Conservation (phyloP, 2,797 vertebrate species). For the Ptychadena robeensis region DNA sequence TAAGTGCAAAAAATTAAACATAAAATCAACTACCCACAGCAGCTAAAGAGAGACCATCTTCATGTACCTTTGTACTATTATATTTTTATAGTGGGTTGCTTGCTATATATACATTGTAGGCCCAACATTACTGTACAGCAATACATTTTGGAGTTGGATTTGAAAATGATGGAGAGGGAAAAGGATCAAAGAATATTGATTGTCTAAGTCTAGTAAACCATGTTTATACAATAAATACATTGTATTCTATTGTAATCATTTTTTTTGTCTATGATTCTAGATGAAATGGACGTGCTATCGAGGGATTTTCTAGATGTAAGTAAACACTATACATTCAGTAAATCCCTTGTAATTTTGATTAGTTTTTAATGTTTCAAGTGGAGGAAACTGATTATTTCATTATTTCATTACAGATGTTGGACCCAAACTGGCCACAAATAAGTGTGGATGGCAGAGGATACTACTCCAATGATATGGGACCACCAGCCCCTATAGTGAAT, state of each 20-base stretch:
- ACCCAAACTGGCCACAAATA: constrained; percentile 73
- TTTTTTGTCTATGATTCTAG: not conserved
- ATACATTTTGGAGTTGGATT: not conserved
- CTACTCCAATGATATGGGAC: constrained; percentile 80
- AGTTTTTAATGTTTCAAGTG: not conserved
- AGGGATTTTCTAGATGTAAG: not conserved
- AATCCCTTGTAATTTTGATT: not conserved
- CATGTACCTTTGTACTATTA: too few species aligned
- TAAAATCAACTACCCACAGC: too few species aligned
- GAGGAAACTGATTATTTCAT: not conserved
- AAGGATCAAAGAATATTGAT: not conserved
- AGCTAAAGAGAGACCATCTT: too few species aligned
- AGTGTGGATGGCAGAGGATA: constrained; percentile 77
- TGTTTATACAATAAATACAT: too few species aligned
- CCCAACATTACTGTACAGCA: too few species aligned
- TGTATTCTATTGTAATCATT: not conserved
- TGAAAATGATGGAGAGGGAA: not conserved
- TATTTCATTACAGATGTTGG: constrained; percentile 74
- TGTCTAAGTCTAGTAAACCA: too few species aligned
- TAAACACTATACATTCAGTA: not conserved
- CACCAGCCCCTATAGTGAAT: constrained; percentile 63
- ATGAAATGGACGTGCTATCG: not conserved
- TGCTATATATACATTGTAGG: too few species aligned
- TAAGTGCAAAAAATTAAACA: too few species aligned
- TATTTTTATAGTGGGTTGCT: too few species aligned